phyloP scores from a whole-genome alignment of 1,140 invertebrate species.

The Elysia chlorotica region DNA sequence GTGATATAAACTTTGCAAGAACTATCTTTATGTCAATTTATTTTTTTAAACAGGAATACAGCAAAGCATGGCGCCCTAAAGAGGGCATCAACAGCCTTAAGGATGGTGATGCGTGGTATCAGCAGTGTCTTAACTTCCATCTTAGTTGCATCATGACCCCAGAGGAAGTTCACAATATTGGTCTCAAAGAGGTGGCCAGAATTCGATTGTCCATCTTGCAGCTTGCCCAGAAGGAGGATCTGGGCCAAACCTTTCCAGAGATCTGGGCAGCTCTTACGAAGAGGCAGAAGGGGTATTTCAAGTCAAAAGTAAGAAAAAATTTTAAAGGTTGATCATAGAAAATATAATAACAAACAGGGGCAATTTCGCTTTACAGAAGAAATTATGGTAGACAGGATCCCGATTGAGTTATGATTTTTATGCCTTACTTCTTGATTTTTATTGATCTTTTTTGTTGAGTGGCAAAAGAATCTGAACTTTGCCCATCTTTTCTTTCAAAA shows the following conservation, averaged over 20 bases:
- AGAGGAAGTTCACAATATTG: slow-evolving; percentile 57
- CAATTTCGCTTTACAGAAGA: too few relatives aligned
- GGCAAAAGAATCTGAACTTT: too few relatives aligned
- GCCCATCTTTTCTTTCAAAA: too few relatives aligned
- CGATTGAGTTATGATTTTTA: too few relatives aligned
- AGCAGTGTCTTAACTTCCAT: slow-evolving; percentile 54
- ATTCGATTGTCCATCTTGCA: slow-evolving; percentile 54
- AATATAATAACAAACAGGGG: too few relatives aligned
- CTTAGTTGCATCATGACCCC: slow-evolving; percentile 48
- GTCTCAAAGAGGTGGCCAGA: slow-evolving; percentile 54
- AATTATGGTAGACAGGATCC: too few relatives aligned
- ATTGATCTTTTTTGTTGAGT: too few relatives aligned
- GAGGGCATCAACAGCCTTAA: slow-evolving; percentile 49
- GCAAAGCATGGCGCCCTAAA: slow-evolving; percentile 36
- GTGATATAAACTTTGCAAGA: background rate
- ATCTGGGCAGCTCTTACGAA: slow-evolving; percentile 17
- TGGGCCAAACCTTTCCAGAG: slow-evolving; percentile 22
- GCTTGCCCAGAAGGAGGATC: slow-evolving; percentile 38
- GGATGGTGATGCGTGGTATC: slow-evolving; percentile 51
- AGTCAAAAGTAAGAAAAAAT: slow-evolving; percentile 21
- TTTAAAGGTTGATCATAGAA: too few relatives aligned
- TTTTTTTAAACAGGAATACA: slow-evolving; percentile 42
- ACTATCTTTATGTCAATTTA: background rate
- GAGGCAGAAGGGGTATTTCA: slow-evolving; percentile 23
- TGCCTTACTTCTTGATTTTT: too few relatives aligned